Evolutionary conservation across 2,888 invertebrate genomes (phyloP).

Genomic region (Drosophila prolongata): DNA sequence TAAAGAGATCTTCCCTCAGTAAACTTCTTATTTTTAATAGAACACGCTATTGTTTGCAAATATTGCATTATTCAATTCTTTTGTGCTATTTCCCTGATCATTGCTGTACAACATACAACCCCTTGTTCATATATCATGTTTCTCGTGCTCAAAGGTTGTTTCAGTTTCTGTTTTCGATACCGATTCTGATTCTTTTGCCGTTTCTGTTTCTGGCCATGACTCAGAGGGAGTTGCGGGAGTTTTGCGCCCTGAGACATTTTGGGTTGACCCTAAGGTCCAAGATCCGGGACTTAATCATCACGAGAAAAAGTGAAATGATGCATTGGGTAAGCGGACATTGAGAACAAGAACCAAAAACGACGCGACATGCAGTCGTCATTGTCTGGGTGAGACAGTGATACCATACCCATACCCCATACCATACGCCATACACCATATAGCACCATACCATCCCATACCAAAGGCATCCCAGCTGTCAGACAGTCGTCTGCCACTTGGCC

Average conservation of each 20-base stretch:
- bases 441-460: slow-evolving; percentile 19
- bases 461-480: slow-evolving; percentile 47
- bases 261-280: slow-evolving; percentile 32
- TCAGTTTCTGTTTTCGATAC: slow-evolving; percentile 26
- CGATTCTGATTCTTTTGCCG: slow-evolving; percentile 29
- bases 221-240: slow-evolving; percentile 56
- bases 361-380: slow-evolving; percentile 29
- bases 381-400: slow-evolving; percentile 23
- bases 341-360: slow-evolving; percentile 42
- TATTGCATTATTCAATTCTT: background rate
- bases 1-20: no score
- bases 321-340: slow-evolving; percentile 39
- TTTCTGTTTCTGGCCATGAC: slow-evolving; percentile 59
- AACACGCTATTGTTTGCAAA: background rate
- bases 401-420: slow-evolving; percentile 1
- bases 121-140: slow-evolving; percentile 54
- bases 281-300: slow-evolving; percentile 64
- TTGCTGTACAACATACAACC: slow-evolving; percentile 14
- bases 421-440: slow-evolving; percentile 8
- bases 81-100: slow-evolving; percentile 5
- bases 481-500: slow-evolving; percentile 62
- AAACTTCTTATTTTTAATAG: background rate
- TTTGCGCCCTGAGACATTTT: slow-evolving; percentile 27
- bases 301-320: slow-evolving; percentile 69
- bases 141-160: slow-evolving; percentile 49